Conservation (phyloP, 2,888 invertebrate genomes). For the Abrostola tripartita region DNA sequence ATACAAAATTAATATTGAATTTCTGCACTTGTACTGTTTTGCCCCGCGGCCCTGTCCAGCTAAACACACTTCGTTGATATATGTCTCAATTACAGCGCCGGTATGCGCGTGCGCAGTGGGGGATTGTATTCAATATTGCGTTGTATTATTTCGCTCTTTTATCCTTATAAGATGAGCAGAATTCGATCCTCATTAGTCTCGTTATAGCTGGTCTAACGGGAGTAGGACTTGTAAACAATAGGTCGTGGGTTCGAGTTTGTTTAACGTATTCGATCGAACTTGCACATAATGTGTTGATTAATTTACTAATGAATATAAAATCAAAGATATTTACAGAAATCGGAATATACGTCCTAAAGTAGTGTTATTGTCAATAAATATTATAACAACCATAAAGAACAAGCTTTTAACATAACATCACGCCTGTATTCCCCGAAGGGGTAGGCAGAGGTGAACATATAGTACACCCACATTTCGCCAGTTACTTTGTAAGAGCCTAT, state of each 20-base stretch:
- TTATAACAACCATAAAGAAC: too few relatives aligned
- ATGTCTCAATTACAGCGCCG: constrained; percentile 79
- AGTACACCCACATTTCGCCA: too few relatives aligned
- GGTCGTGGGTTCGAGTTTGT: too few relatives aligned
- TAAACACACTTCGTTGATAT: constrained; percentile 68
- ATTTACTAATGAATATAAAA: too few relatives aligned
- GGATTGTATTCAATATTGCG: constrained; percentile 68
- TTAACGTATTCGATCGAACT: background rate
- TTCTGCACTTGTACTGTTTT: constrained; percentile 54
- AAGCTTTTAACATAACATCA: too few relatives aligned
- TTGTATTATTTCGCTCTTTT: constrained; percentile 52
- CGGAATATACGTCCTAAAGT: too few relatives aligned
- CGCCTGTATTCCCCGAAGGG: too few relatives aligned
- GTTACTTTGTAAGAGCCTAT: too few relatives aligned
- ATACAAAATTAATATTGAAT: constrained; percentile 31
- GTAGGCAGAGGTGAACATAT: too few relatives aligned
- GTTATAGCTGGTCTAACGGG: constrained; percentile 2
- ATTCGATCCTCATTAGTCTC: constrained; percentile 23
- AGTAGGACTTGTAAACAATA: background rate
- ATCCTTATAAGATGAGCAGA: constrained; percentile 52
- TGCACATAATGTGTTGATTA: too few relatives aligned
- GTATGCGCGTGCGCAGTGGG: constrained; percentile 76
- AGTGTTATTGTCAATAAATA: too few relatives aligned
- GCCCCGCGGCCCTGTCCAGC: constrained; percentile 43
- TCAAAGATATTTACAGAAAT: too few relatives aligned